Conservation (phyloP, 2,113 vertebrate genomes). For the Perca fluviatilis region DNA sequence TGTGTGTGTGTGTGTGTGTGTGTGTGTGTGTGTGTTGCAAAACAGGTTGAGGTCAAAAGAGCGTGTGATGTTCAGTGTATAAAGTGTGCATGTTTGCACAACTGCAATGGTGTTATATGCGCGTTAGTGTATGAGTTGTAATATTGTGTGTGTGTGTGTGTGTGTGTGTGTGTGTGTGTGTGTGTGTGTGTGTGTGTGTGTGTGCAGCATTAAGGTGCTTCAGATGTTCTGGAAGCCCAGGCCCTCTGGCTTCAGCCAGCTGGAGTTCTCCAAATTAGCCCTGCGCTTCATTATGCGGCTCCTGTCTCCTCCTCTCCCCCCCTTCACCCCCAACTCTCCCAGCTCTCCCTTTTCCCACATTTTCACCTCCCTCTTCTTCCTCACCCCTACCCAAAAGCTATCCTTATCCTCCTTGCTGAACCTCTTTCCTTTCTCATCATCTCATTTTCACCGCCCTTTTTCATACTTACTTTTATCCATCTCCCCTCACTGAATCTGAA, state of each 20-base stretch:
- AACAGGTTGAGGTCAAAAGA: constrained; percentile 45
- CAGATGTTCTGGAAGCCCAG: constrained; percentile 82
- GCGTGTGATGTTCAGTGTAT: constrained; percentile 14
- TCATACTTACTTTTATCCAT: background rate
- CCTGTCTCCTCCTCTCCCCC: constrained; percentile 58
- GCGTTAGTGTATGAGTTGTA: background rate
- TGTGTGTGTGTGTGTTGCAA: background rate
- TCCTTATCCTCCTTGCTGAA: constrained; percentile 11
- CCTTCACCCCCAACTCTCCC: background rate
- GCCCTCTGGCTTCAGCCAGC: constrained; percentile 95
- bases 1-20: background rate
- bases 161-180: constrained; percentile 34
- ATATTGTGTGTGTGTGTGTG: background rate
- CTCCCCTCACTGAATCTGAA: background rate
- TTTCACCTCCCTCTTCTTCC: constrained; percentile 38
- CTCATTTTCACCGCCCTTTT: background rate
- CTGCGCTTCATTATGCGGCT: constrained; percentile 91
- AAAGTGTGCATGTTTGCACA: constrained; percentile 25
- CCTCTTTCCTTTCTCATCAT: constrained; percentile 2
- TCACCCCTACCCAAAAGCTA: constrained; percentile 31
- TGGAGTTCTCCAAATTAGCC: constrained; percentile 94
- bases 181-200: constrained; percentile 48
- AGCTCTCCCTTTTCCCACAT: constrained; percentile 15
- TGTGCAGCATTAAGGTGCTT: constrained; percentile 67
- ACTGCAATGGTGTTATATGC: background rate